Base-by-base conservation (phyloP, 30 jellyfish, hydroid and myxozoan species). In the Hydractinia echinata region DNA sequence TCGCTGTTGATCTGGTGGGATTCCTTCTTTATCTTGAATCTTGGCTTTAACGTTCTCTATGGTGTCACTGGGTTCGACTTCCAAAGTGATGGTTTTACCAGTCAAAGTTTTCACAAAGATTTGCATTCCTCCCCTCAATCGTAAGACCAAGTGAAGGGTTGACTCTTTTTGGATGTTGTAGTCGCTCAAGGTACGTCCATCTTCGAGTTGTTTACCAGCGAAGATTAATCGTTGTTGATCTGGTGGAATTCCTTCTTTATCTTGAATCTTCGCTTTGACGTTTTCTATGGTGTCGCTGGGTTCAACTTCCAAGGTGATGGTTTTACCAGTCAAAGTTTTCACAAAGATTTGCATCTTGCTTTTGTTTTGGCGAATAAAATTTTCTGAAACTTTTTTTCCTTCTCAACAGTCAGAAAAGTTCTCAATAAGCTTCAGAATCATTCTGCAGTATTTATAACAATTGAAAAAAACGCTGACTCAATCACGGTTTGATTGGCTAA, bases 131-230 rank as follows among this genome's bases (percentile, higher is more conserved):
- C 54, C 79, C n/a, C 54, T 15, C 21, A 68, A n/a, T 68, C 54
- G 79, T 67, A 94, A 67, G 15, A 94, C 99, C 64, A 94, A 85
- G 53, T 94, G 99, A 70, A 94, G 99, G 54, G 99, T 94, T 72
- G 99, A 94, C 82, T 94, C 99, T 80, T 94, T 94, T 61, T 94
- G 99, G 66, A 94, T 94, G 85, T 94, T 94, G 88, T 94, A 94
- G 76, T 94, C 99, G 69, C 99, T 94, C 79, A 94, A 79, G 9
- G 99, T 94, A 13, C 99, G 91, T 53, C 99, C 99, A 89, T 94
- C 99, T 86, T 94, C 99, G 30, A 94, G 87, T 76, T 94, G 99
- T 86, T 94, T 94, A 5, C 99, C 99, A 79, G 99, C 99, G 89
- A 94, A 94, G 66, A 94, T 94, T 76, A 94, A 77, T 8, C 99